Conservation (phyloP, 2,888 invertebrate species). For the Phalera bucephala region DNA sequence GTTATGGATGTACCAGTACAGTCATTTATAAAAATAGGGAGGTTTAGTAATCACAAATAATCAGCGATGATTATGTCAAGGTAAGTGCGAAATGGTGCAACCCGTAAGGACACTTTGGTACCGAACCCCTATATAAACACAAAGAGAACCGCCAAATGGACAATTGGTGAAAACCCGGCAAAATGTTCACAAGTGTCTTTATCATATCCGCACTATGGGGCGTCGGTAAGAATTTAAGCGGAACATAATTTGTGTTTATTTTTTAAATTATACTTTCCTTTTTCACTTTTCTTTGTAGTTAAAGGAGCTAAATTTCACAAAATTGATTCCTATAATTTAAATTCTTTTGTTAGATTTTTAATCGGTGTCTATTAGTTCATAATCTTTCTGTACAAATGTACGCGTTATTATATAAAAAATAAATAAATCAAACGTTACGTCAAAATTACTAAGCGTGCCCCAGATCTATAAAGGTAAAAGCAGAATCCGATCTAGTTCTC, state of each 20-base stretch:
- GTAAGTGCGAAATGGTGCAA: slow-evolving; percentile 35
- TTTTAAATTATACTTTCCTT: not conserved
- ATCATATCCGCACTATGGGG: slow-evolving; percentile 24
- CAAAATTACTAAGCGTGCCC: too few species aligned
- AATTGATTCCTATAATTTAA: too few species aligned
- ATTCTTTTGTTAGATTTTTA: too few species aligned
- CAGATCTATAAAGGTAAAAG: too few species aligned
- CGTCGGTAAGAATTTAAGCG: slow-evolving; percentile 34
- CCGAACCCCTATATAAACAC: slow-evolving; percentile 66
- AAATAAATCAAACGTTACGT: too few species aligned
- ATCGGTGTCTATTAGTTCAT: too few species aligned
- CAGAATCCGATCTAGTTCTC: not conserved
- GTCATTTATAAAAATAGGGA: too few species aligned
- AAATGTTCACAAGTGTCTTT: slow-evolving; percentile 54
- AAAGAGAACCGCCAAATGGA: slow-evolving; percentile 38
- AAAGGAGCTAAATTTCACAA: too few species aligned
- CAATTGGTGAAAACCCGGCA: slow-evolving; percentile 50
- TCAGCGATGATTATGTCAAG: slow-evolving; percentile 56
- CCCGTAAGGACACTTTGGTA: slow-evolving; percentile 52
- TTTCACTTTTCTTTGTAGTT: slow-evolving; percentile 12
- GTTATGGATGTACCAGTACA: too few species aligned
- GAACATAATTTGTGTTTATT: slow-evolving; percentile 3
- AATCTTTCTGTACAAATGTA: too few species aligned
- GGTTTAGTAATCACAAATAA: too few species aligned
- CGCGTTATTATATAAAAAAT: too few species aligned